Conservation (phyloP, 2,113 vertebrate genomes). For the Phrynocephalus versicolor region DNA sequence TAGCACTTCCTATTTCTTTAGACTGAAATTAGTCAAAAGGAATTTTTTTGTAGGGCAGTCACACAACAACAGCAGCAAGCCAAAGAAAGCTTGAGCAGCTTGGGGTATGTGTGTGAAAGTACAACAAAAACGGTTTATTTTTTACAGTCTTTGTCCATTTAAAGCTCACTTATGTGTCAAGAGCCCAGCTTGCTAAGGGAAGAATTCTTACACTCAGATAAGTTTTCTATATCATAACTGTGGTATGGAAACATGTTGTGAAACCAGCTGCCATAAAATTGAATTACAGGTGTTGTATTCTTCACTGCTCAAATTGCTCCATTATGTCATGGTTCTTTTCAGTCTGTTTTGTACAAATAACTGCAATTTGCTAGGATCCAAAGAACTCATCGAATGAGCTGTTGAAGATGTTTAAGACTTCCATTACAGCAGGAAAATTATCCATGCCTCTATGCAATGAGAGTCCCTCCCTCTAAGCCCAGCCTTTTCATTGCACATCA, state of each 20-base stretch:
- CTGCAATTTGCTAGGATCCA: constrained; percentile 72
- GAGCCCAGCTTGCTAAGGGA: constrained; percentile 44
- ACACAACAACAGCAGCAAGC: background rate
- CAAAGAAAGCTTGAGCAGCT: background rate
- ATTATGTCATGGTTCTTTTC: constrained; percentile 71
- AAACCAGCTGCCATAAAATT: constrained; percentile 80
- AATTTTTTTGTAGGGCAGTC: background rate
- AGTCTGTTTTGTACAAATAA: constrained; percentile 80
- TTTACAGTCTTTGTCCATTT: constrained; percentile 50
- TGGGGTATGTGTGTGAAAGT: background rate
- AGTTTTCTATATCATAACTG: constrained; percentile 58
- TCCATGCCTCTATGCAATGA: constrained; percentile 64
- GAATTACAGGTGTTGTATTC: constrained; percentile 79
- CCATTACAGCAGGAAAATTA: constrained; percentile 75
- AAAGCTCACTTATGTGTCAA: constrained; percentile 53
- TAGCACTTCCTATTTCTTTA: constrained; percentile 43
- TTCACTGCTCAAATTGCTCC: constrained; percentile 72
- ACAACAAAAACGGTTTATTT: constrained; percentile 51
- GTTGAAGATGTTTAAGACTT: constrained; percentile 74
- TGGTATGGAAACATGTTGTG: constrained; percentile 67
- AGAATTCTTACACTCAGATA: constrained; percentile 51
- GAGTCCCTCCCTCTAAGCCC: constrained; percentile 31
- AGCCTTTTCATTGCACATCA: constrained; percentile 51
- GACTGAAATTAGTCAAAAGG: constrained; percentile 23
- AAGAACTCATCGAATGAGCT: constrained; percentile 65